Conservation (phyloP, 2,113 vertebrate genomes). For the Meles meles region DNA sequence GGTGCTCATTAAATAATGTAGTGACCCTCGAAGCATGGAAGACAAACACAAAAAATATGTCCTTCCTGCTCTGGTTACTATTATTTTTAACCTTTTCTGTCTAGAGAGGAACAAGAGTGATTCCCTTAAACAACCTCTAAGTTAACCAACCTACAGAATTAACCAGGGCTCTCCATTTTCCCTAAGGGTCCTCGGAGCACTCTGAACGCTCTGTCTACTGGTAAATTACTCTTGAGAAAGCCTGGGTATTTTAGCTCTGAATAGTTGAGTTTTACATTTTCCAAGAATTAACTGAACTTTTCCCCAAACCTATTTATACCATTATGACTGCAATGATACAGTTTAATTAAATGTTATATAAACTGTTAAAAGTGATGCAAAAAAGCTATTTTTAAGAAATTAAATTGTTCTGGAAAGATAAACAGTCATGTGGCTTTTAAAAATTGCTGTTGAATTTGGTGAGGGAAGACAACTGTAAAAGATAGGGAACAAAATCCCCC, state of each 20-base stretch:
- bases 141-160: background rate
- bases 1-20: background rate
- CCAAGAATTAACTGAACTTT: background rate
- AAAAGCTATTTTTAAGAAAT: background rate
- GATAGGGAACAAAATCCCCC: background rate
- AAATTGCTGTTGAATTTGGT: constrained; percentile 7
- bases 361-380: background rate
- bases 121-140: background rate
- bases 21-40: background rate
- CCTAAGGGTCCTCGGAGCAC: background rate
- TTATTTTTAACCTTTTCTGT: background rate
- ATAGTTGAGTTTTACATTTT: background rate
- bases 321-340: background rate
- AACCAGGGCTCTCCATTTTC: background rate
- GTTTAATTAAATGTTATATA: background rate
- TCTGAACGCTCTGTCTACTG: background rate
- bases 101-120: background rate
- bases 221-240: background rate
- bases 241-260: background rate
- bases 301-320: background rate
- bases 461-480: background rate
- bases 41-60: background rate
- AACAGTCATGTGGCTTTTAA: background rate
- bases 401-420: background rate
- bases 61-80: background rate